Conservation (phyloP, 2,888 invertebrate genomes). For the Pterostichus madidus region DNA sequence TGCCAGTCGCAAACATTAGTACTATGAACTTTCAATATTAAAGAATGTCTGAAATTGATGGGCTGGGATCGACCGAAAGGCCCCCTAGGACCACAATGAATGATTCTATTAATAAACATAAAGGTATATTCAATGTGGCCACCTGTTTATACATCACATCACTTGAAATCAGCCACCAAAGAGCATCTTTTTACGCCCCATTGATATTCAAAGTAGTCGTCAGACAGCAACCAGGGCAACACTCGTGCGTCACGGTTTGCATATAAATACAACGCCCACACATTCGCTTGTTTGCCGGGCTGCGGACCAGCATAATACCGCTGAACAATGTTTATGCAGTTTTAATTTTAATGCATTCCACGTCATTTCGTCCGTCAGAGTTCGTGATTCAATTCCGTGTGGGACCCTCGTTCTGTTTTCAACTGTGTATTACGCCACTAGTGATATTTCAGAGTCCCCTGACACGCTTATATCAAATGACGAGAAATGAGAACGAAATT, state of each 20-base stretch:
- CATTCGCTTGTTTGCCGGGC: no score
- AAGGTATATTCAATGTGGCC: not conserved
- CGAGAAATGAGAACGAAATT: not conserved
- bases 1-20: no score
- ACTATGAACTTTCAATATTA: no score
- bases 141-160: conserved; percentile 41
- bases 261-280: conserved; percentile 32
- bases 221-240: not conserved
- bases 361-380: conserved; percentile 38
- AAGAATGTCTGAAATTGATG: no score
- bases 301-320: no score
- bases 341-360: conserved; percentile 55
- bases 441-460: not conserved
- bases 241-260: conserved; percentile 24
- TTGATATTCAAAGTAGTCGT: conserved; percentile 53
- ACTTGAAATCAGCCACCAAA: not conserved
- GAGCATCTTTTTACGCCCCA: conserved; percentile 38
- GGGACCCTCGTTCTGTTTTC: not conserved
- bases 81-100: not conserved
- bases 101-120: not conserved
- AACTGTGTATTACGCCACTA: not conserved
- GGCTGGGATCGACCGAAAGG: no score
- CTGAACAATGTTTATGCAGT: conserved; percentile 50
- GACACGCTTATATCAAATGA: conserved; percentile 4
- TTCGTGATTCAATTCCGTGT: conserved; percentile 36